Conservation (phyloP, 2,888 invertebrate species). For the Dryocosmus kuriphilus region DNA sequence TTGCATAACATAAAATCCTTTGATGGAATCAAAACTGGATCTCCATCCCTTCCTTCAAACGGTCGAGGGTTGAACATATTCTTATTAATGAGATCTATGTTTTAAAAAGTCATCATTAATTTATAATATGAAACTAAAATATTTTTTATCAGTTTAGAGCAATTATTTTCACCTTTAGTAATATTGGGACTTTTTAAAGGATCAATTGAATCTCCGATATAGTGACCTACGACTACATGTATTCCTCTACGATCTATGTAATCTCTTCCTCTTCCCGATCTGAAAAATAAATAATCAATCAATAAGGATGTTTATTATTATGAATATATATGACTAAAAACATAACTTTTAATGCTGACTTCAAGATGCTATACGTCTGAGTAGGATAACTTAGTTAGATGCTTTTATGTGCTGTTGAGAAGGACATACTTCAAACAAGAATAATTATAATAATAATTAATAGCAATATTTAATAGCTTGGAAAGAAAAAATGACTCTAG, state of each 20-base stretch:
- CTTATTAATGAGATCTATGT: constrained; percentile 85
- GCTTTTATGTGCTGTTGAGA: too few species aligned
- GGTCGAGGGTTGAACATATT: constrained; percentile 88
- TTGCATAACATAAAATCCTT: constrained; percentile 87
- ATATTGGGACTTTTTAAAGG: constrained; percentile 82
- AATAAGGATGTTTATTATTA: too few species aligned
- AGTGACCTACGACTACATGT: constrained; percentile 92
- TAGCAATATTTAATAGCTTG: too few species aligned
- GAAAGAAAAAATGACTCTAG: too few species aligned
- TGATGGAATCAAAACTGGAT: constrained; percentile 87
- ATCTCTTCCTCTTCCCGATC: constrained; percentile 82
- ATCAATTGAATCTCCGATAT: constrained; percentile 86
- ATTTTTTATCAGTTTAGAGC: constrained; percentile 66
- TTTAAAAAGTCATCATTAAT: constrained; percentile 50
- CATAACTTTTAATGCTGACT: too few species aligned
- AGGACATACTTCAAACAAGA: too few species aligned
- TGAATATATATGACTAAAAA: too few species aligned
- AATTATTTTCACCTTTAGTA: constrained; percentile 82
- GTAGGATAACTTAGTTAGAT: too few species aligned
- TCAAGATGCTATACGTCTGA: too few species aligned
- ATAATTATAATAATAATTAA: too few species aligned
- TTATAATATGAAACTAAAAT: background rate
- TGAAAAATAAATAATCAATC: constrained; percentile 28
- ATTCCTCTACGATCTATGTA: constrained; percentile 87
- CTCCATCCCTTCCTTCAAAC: constrained; percentile 88